Evolutionary conservation across 1,140 invertebrate genomes (phyloP).

Genomic region (Charaxes varanes): DNA sequence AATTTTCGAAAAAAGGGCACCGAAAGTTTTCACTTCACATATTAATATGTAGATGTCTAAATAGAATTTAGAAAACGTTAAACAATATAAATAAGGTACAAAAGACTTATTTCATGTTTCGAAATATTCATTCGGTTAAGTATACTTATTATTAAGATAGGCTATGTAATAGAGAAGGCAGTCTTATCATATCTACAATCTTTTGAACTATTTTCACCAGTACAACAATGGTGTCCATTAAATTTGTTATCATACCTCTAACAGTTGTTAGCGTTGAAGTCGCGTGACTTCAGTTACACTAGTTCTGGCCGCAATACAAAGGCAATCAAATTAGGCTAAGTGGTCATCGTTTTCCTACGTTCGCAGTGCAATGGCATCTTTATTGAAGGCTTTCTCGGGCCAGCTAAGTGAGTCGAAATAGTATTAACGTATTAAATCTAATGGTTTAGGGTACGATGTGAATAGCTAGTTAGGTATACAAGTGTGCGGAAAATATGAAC

Average conservation of each 20-base stretch:
- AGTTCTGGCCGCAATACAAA: slow-evolving; percentile 18
- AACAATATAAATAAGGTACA: no score
- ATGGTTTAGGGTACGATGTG: neutral
- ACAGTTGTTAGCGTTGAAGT: slow-evolving; percentile 5
- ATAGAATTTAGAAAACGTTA: no score
- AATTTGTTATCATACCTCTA: neutral
- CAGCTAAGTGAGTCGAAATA: neutral
- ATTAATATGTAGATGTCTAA: no score
- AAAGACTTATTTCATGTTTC: no score
- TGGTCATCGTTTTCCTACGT: slow-evolving; percentile 26
- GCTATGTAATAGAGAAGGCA: no score
- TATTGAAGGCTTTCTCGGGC: slow-evolving; percentile 12
- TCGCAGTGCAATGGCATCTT: slow-evolving; percentile 20
- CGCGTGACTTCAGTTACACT: slow-evolving; percentile 24
- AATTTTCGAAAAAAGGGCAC: no score
- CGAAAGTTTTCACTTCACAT: no score
- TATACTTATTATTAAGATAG: no score
- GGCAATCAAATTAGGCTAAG: slow-evolving; percentile 35
- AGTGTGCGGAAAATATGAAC: neutral
- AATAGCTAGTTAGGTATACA: neutral
- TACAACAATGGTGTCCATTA: neutral
- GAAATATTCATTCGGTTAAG: no score
- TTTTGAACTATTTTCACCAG: no score
- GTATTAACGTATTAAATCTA: slow-evolving; percentile 5
- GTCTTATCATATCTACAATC: no score